A percentile compares a stretch with the other conserved stretches of the same genome.
phyloP scores from a whole-genome alignment of 2,797 vertebrate species.

The Synaphobranchus kaupii region DNA sequence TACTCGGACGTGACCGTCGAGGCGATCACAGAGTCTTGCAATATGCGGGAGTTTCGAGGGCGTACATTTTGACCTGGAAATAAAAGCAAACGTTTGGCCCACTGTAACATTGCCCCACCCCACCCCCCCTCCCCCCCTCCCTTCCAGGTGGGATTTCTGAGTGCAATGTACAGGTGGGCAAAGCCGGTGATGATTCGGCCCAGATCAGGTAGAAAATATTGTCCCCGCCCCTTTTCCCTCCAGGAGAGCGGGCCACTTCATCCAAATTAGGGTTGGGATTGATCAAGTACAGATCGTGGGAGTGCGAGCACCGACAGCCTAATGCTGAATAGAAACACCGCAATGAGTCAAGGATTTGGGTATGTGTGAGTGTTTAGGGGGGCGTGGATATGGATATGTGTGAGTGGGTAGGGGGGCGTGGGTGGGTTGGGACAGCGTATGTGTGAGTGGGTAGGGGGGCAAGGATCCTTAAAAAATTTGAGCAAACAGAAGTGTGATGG shows the following conservation, averaged over 20 bases:
- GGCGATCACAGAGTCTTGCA: slow-evolving; percentile 13
- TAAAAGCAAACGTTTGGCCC: slow-evolving; percentile 32
- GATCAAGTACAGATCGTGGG: not conserved
- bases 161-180: not conserved
- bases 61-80: slow-evolving; percentile 48
- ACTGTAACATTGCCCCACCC: not conserved
- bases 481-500: not conserved
- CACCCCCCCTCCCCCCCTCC: not conserved
- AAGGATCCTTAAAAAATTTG: not conserved
- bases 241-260: not conserved
- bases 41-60: slow-evolving; percentile 20
- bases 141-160: not conserved
- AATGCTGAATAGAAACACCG: too few species aligned
- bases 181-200: not conserved
- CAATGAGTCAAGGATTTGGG: too few species aligned
- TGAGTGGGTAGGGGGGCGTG: too few species aligned
- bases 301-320: not conserved
- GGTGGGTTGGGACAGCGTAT: not conserved
- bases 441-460: not conserved
- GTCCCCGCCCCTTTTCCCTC: not conserved
- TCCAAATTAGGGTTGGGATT: slow-evolving; percentile 5
- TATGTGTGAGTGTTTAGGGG: too few species aligned
- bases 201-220: not conserved
- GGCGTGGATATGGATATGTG: too few species aligned
- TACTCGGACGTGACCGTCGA: not conserved